A percentile compares a stretch with the other conserved stretches of the same genome.
Evolutionary conservation across 2,797 vertebrate genomes (phyloP).

Genomic region (Danio albolineatus): DNA sequence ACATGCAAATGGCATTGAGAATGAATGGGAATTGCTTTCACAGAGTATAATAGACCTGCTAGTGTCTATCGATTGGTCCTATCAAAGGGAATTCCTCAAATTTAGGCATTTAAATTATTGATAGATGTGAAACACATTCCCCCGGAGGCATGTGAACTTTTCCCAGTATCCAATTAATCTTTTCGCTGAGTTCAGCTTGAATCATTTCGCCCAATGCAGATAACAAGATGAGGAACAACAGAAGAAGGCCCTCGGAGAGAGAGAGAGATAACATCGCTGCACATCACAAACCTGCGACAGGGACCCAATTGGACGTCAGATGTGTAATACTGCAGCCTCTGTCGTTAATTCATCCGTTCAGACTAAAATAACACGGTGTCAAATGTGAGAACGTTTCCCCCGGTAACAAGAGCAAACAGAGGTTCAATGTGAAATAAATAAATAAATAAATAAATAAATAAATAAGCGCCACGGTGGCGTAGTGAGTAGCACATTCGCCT

Average conservation of each 20-base stretch:
- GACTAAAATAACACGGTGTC: neutral
- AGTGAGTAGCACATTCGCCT: too few species aligned
- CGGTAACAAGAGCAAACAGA: neutral
- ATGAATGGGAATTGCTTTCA: conserved; percentile 45
- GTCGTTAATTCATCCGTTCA: conserved; percentile 10
- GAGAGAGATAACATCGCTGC: conserved; percentile 50
- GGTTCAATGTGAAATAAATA: neutral
- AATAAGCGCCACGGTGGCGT: too few species aligned
- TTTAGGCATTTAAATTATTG: conserved; percentile 80
- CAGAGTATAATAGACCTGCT: conserved; percentile 63
- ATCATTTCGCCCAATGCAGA: conserved; percentile 72
- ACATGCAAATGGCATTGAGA: neutral
- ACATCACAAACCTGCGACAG: conserved; percentile 25
- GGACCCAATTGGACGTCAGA: conserved; percentile 25
- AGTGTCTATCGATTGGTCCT: conserved; percentile 73
- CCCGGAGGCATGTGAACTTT: conserved; percentile 78
- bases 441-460: too few species aligned
- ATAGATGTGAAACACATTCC: conserved; percentile 72
- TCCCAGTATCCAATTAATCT: conserved; percentile 80
- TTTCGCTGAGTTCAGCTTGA: conserved; percentile 80
- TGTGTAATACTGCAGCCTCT: conserved; percentile 37
- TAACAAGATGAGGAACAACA: conserved; percentile 72
- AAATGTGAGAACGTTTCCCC: neutral
- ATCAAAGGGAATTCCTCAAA: conserved; percentile 79
- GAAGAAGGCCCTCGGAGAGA: conserved; percentile 26